Conservation (phyloP, 2,797 vertebrate species). For the Halcyon chelicuti region DNA sequence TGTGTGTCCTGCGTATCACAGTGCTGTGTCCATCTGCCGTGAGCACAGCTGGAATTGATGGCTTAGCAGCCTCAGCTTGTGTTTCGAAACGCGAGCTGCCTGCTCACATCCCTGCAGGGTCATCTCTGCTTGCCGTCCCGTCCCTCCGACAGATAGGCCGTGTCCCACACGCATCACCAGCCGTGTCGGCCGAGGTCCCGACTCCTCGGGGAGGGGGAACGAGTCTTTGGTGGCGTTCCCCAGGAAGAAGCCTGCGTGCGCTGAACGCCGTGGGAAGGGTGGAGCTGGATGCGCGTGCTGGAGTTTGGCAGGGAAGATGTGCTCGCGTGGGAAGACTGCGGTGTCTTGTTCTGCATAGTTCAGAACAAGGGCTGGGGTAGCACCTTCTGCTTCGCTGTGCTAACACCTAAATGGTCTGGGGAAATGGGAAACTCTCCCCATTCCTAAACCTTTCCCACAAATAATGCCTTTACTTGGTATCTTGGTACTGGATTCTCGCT, state of each 20-base stretch:
- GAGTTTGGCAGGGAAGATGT: accelerated
- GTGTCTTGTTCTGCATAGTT: not conserved
- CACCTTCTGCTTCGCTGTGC: not conserved
- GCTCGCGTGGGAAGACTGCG: not conserved
- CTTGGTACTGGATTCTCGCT: not conserved
- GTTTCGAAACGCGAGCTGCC: not conserved
- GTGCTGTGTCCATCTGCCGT: not conserved
- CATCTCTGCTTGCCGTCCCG: not conserved
- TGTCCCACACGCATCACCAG: not conserved
- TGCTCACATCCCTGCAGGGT: not conserved
- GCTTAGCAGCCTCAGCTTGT: not conserved
- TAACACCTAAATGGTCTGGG: not conserved
- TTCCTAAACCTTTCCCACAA: not conserved
- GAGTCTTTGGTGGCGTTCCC: not conserved
- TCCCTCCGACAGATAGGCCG: not conserved
- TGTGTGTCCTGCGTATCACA: not conserved
- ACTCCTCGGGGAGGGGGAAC: not conserved
- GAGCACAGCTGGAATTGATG: slow-evolving; percentile 1
- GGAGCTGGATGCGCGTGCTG: not conserved
- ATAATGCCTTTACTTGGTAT: not conserved
- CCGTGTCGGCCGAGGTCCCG: not conserved
- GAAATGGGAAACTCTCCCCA: not conserved
- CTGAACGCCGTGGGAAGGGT: not conserved
- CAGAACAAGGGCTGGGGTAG: not conserved
- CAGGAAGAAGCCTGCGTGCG: not conserved